These are phyloP conservation scores for Dasysyrphus albostriatus DNA, from an alignment of 2,888 invertebrate genomes.

Conservation along the genomic window DNA sequence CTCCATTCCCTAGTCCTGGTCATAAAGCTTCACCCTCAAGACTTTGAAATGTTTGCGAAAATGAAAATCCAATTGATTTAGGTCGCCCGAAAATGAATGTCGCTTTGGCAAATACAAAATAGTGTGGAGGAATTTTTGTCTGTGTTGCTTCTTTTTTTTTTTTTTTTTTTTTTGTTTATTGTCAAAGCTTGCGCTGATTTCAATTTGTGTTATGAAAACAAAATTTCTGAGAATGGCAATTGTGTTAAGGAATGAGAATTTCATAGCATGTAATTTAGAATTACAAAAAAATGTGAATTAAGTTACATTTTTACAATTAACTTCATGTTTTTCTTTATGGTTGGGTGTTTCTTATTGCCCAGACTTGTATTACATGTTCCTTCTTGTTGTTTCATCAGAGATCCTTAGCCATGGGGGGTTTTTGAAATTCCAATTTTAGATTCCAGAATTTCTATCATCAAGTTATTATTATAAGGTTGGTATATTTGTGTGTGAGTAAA, in stretches of 20 bases:
- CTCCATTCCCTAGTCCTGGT: neutral
- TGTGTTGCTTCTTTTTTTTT: neutral
- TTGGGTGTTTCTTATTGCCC: neutral
- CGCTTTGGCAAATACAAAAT: neutral
- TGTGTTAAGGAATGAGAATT: constrained; percentile 8
- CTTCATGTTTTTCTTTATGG: neutral
- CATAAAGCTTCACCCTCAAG: neutral
- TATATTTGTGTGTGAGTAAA: constrained; percentile 29
- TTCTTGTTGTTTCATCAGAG: constrained; percentile 10
- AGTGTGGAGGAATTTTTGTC: constrained; percentile 3
- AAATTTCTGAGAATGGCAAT: constrained; percentile 15
- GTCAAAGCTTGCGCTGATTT: constrained; percentile 1
- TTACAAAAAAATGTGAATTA: constrained; percentile 26
- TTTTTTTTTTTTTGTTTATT: neutral
- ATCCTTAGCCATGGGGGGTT: constrained; percentile 5
- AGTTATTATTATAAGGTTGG: constrained; percentile 8
- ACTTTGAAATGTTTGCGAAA: constrained; percentile 1
- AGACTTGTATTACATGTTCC: neutral
- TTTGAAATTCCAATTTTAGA: constrained; percentile 19
- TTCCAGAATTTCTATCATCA: constrained; percentile 6
- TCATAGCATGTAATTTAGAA: constrained; percentile 15
- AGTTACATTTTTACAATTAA: constrained; percentile 22
- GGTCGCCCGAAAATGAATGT: constrained; percentile 36
- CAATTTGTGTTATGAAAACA: constrained; percentile 18
- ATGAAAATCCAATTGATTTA: constrained; percentile 44